These are phyloP conservation scores for Drosophila repletoides DNA, from an alignment of 1,140 invertebrate species.

Conservation along the genomic window DNA sequence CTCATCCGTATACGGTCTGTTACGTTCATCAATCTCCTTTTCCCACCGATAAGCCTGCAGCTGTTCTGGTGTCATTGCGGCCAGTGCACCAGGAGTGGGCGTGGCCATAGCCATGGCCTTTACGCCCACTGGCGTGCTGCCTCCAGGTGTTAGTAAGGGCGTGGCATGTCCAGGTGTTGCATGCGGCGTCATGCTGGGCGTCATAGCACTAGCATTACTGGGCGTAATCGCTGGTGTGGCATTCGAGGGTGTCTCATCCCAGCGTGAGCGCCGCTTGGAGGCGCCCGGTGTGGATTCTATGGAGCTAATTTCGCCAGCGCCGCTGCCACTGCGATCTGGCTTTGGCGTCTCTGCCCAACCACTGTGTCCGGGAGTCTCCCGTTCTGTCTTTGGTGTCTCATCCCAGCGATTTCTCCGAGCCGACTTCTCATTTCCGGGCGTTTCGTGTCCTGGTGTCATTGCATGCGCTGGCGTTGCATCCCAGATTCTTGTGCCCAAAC, in stretches of 20 bases:
- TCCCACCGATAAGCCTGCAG: constrained; percentile 99
- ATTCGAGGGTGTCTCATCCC: constrained; percentile 98
- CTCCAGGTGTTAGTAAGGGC: constrained; percentile 86
- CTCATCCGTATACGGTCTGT: constrained; percentile 97
- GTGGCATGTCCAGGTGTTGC: constrained; percentile 85
- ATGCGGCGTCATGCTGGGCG: constrained; percentile 87
- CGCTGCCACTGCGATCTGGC: constrained; percentile 89
- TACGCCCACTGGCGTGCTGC: constrained; percentile 94
- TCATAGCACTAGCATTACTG: constrained; percentile 85
- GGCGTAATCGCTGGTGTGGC: constrained; percentile 87
- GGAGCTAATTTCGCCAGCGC: constrained; percentile 90
- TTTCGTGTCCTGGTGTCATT: constrained; percentile 95
- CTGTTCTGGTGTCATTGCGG: constrained; percentile 99
- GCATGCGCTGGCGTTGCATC: constrained; percentile 95
- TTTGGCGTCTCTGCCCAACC: constrained; percentile 99
- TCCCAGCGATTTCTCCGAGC: constrained; percentile 98
- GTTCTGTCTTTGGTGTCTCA: constrained; percentile 98
- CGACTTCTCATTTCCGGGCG: constrained; percentile 93
- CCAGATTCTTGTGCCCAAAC: constrained; percentile 94
- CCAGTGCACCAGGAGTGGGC: constrained; percentile 96
- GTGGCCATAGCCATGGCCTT: constrained; percentile 99
- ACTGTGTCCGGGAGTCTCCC: constrained; percentile 97
- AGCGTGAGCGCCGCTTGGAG: constrained; percentile 95
- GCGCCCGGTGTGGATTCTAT: constrained; percentile 96
- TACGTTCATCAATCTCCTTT: constrained; percentile 98